These are phyloP conservation scores for Ceratina calcarata DNA, from an alignment of 1,140 invertebrate species.

Conservation along the genomic window DNA sequence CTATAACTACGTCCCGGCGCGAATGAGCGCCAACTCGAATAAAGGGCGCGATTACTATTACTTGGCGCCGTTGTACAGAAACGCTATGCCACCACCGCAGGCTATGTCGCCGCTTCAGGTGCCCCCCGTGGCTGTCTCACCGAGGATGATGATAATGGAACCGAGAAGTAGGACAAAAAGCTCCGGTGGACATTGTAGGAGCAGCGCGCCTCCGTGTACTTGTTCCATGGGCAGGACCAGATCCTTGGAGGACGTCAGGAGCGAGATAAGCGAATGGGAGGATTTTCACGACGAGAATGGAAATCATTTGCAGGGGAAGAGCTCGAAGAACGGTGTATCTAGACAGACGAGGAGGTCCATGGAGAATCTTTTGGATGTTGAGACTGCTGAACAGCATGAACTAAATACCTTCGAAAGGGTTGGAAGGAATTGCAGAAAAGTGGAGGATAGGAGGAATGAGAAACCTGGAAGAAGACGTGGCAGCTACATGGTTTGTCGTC, in stretches of 20 bases:
- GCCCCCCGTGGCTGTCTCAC: slow-evolving; percentile 62
- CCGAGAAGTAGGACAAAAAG: slow-evolving; percentile 71
- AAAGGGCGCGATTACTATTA: slow-evolving; percentile 87
- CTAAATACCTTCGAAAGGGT: slow-evolving; percentile 62
- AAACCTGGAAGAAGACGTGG: slow-evolving; percentile 71
- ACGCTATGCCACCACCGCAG: slow-evolving; percentile 77
- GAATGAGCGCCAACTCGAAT: slow-evolving; percentile 75
- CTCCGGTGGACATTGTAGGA: slow-evolving; percentile 66
- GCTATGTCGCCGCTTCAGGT: slow-evolving; percentile 69
- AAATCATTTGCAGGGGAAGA: slow-evolving; percentile 78
- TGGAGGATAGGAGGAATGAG: slow-evolving; percentile 61
- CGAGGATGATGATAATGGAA: slow-evolving; percentile 79
- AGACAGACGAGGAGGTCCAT: slow-evolving; percentile 83
- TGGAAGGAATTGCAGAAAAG: slow-evolving; percentile 59
- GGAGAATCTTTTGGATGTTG: slow-evolving; percentile 84
- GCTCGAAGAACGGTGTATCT: slow-evolving; percentile 73
- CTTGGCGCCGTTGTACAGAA: slow-evolving; percentile 85
- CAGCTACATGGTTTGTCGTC: slow-evolving; percentile 76
- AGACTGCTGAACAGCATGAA: slow-evolving; percentile 68
- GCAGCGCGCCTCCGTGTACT: slow-evolving; percentile 79
- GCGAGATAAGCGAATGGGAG: slow-evolving; percentile 85
- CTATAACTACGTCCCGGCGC: slow-evolving; percentile 80
- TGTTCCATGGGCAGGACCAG: slow-evolving; percentile 83
- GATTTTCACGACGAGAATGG: slow-evolving; percentile 83
- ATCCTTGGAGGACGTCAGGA: slow-evolving; percentile 86